A percentile compares a stretch with the other conserved stretches of the same genome.
These are phyloP conservation scores for Craterocephalus amniculus DNA, from an alignment of 2,797 vertebrate genomes.

Conservation along the genomic window DNA sequence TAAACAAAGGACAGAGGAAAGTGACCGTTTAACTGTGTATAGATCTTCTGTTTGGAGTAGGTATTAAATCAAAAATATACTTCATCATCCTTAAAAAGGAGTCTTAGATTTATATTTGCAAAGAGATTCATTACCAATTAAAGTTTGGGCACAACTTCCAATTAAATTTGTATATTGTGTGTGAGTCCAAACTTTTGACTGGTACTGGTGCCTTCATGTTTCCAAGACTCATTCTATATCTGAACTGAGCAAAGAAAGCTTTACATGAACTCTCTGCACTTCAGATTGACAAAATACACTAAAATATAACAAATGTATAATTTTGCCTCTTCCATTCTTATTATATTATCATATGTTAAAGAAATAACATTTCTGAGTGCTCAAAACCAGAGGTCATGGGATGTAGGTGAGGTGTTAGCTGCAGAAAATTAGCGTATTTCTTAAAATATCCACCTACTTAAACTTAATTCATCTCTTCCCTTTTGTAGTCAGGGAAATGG, in stretches of 20 bases:
- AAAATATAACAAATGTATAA: background rate
- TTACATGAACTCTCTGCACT: background rate
- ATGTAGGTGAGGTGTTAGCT: background rate
- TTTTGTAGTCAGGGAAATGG: conserved; percentile 43
- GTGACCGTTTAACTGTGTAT: background rate
- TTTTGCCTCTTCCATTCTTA: background rate
- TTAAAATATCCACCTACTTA: conserved; percentile 11
- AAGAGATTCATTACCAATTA: background rate
- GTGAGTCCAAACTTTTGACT: too few relatives aligned
- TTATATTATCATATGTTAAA: background rate
- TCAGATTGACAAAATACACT: background rate
- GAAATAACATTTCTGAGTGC: background rate
- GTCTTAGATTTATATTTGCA: background rate
- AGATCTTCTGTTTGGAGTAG: background rate
- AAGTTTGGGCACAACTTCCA: background rate
- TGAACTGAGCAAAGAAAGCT: too few relatives aligned
- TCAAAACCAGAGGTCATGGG: background rate
- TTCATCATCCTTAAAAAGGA: background rate
- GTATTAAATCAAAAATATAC: background rate
- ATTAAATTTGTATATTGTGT: background rate
- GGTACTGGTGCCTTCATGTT: too few relatives aligned
- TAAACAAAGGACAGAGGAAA: background rate
- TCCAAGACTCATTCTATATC: too few relatives aligned
- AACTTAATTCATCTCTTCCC: conserved; percentile 16
- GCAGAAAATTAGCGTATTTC: conserved; percentile 1